Base-by-base conservation (phyloP, 2,113 vertebrate species). In the Neodontobutis hainanensis region DNA sequence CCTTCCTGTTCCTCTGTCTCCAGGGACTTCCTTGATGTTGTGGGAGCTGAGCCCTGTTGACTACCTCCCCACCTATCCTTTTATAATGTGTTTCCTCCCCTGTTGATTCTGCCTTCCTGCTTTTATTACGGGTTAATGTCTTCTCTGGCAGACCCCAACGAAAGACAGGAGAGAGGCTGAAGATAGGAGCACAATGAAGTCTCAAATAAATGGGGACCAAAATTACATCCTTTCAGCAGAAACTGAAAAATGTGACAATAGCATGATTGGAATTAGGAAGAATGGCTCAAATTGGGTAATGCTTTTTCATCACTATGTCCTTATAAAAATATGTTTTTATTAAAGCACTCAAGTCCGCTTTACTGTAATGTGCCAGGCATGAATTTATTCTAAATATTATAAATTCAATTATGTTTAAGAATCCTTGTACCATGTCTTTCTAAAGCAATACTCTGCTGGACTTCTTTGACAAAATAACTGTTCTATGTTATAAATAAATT, bases 11-110 rank as follows among this genome's bases (percentile, higher is more conserved):
- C 57, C 50, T 62, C 55, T 50, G 52, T 59, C 83, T 68, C 81
- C 75, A 70, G 85, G 87, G 82, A 85, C 43, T 48, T 48, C 61
- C 83, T 80, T 87, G 84, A 85, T 61, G 71, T 82, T 85, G 65
- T 70, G 73, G 77, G 75, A 82, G 78, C 73, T 56, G 75, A 61
- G 74, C 80, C 68, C 84, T 83, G 70, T 78, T 87, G 83, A 80
- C 81, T 83, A 45, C 61, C 50, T 70, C 76, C 62, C 66, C 61
- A 72, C 59, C 75, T 77, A 62, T 67, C 65, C 66, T 67, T 74
- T 77, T 65, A 69, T 77, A 74, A 87, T 70, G 62, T 66, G 49
- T 75, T 77, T 70, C 78, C 73, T 80, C 59, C 68, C 70, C 68
- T 74, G 77, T 82, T 83, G 76, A 83, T 77, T 78, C 57, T 19